Conservation (phyloP, 2,797 vertebrate genomes). For the Eulemur coronatus region DNA sequence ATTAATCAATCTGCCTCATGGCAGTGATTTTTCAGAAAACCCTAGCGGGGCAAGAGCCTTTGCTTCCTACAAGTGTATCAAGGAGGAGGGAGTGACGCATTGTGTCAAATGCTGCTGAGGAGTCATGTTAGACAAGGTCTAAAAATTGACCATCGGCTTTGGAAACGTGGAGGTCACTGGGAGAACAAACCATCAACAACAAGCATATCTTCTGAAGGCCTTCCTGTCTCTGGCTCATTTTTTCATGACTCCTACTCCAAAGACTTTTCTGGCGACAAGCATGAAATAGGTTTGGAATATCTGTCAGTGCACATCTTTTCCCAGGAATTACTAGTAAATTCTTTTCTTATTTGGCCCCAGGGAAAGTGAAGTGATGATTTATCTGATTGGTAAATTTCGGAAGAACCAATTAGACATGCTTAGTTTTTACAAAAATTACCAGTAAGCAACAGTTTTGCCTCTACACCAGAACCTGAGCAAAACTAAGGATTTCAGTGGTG, state of each 20-base stretch:
- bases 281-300: neutral
- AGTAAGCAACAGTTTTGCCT: neutral
- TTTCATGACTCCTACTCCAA: neutral
- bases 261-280: neutral
- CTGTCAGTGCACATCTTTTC: neutral
- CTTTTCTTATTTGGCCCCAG: neutral
- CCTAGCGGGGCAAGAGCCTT: neutral
- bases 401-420: neutral
- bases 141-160: neutral
- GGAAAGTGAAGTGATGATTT: neutral
- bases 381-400: neutral
- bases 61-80: neutral
- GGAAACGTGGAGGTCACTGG: neutral
- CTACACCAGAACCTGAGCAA: neutral
- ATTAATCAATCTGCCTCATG: neutral
- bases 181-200: neutral
- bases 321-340: neutral
- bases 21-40: neutral
- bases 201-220: neutral
- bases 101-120: neutral
- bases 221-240: neutral
- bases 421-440: neutral
- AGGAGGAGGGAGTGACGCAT: neutral
- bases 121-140: neutral
- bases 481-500: neutral